Evolutionary conservation across 1,140 invertebrate species (phyloP), one percentile per base, ranked within the genome.

Genomic region (Drosophila seguyi): DNA sequence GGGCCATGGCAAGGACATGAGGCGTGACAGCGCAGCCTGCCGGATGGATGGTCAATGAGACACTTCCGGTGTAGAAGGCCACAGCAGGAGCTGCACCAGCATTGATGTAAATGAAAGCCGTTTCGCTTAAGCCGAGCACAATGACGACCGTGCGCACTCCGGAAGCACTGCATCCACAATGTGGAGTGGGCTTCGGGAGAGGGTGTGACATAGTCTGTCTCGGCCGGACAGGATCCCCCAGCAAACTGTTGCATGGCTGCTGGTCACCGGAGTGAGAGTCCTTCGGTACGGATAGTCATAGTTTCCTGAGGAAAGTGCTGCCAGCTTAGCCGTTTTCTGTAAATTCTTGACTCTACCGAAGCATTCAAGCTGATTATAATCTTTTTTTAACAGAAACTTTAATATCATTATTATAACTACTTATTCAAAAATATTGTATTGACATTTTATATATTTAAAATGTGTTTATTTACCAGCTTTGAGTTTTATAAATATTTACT

Each of bases 161-260:
- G 96, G 96, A 93, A 95, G 96, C 20, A 95, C 95, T 2, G 95
- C 96, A 85, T 97, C 96, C 34, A 97, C 75, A 25, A 96, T 94
- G 29, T n/a, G 95, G 96, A 93, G 91, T 97, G 95, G 90, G 10
- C 4, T 13, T 11, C 18, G 25, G 27, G 45, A 31, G 27, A 29
- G 55, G 18, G 38, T 52, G n/a, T 55, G 7, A 31, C 61, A 25
- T 45, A 18, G 31, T 56, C 41, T 36, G 58, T 65, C 63, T 45
- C 36, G 67, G 34, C 47, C 41, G 55, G 82, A 58, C 71, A 38
- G 72, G 61, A 66, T 84, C 47, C 44, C 41, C 66, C 38, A 80
- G 68, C 71, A 91, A 90, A 85, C 83, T 90, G 75, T 92, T 82
- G 83, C 90, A 85, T 69, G 62, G 68, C 74, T 65, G 41, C 22